Conservation (phyloP, 2,888 invertebrate genomes). For the Hyppa rectilinea region DNA sequence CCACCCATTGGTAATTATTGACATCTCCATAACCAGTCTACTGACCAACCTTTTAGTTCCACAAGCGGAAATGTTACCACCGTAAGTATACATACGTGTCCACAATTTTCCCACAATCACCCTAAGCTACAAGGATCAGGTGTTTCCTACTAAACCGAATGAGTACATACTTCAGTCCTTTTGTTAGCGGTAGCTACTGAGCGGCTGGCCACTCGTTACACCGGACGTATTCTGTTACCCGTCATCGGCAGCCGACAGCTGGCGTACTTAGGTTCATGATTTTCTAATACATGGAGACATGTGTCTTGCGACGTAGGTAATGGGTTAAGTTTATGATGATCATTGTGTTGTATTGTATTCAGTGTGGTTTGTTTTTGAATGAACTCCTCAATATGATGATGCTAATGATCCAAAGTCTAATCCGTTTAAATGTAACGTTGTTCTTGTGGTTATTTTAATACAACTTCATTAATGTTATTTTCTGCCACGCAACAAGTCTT, state of each 20-base stretch:
- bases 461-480: conserved; percentile 7
- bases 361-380: background rate
- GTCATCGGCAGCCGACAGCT: conserved; percentile 47
- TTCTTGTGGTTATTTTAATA: background rate
- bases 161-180: conserved; percentile 54
- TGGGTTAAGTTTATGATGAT: conserved; percentile 10
- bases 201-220: conserved; percentile 55
- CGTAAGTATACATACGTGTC: conserved; percentile 36
- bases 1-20: background rate
- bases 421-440: too few relatives aligned
- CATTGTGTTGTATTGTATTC: background rate
- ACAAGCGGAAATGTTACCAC: conserved; percentile 39
- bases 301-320: conserved; percentile 1
- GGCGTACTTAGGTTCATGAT: conserved; percentile 45
- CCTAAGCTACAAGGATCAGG: conserved; percentile 56
- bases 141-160: conserved; percentile 57
- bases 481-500: conserved; percentile 24
- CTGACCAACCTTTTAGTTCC: background rate
- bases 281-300: conserved; percentile 46
- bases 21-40: background rate
- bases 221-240: conserved; percentile 69
- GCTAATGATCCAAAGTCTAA: background rate
- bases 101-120: conserved; percentile 52
- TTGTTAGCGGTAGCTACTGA: conserved; percentile 62
- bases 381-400: background rate